Conservation (phyloP, 2,888 invertebrate species). For the Andrena bucephala region DNA sequence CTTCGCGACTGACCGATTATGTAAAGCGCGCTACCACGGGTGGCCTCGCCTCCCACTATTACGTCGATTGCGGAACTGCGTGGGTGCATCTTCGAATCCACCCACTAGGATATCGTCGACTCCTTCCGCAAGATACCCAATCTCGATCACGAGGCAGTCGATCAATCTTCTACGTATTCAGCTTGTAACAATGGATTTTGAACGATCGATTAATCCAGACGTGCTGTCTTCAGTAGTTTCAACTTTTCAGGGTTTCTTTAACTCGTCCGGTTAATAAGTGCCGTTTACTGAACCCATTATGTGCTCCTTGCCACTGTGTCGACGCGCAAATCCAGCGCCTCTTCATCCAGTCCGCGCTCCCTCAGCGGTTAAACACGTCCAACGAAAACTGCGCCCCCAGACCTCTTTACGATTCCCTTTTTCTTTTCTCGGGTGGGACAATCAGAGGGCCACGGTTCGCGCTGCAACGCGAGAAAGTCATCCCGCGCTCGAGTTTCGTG, state of each 20-base stretch:
- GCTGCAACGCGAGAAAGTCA: constrained; percentile 29
- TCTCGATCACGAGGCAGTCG: constrained; percentile 1
- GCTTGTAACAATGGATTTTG: too few species aligned
- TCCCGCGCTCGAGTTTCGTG: constrained; percentile 54
- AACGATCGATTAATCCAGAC: too few species aligned
- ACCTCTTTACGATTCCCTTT: constrained; percentile 25
- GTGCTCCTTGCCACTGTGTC: not conserved
- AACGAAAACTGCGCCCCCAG: constrained; percentile 7
- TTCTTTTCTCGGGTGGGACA: not conserved
- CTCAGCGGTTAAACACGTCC: not conserved
- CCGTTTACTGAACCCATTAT: not conserved
- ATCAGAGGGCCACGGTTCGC: constrained; percentile 2
- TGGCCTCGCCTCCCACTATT: constrained; percentile 68
- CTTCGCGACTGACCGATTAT: constrained; percentile 72
- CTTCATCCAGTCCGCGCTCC: not conserved
- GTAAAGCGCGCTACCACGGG: constrained; percentile 76
- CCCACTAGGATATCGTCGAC: constrained; percentile 54
- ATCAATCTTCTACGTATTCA: not conserved
- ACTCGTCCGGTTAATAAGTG: not conserved
- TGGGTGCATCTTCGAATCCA: constrained; percentile 61
- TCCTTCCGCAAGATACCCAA: constrained; percentile 13
- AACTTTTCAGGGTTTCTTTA: not conserved
- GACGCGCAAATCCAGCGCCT: not conserved
- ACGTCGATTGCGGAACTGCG: constrained; percentile 61
- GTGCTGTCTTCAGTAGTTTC: too few species aligned